A percentile compares a stretch with the other conserved stretches of the same genome.
These are phyloP conservation scores for Drosophila ercepeae DNA, from an alignment of 1,140 invertebrate species.

Conservation along the genomic window DNA sequence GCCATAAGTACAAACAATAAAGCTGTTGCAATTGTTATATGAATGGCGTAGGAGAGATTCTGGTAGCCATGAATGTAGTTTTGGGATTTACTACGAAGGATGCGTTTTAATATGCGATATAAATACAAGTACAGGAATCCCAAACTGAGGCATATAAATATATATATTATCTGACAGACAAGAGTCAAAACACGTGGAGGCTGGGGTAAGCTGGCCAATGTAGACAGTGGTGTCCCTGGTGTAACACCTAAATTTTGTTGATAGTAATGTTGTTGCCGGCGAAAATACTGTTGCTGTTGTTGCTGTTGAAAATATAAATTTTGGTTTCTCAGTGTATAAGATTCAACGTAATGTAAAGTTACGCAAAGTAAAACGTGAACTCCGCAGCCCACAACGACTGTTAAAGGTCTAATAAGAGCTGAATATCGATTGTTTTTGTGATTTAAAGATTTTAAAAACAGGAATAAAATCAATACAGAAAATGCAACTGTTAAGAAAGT, in stretches of 20 bases:
- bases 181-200: conserved; percentile 87
- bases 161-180: conserved; percentile 92
- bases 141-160: conserved; percentile 90
- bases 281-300: conserved; percentile 61
- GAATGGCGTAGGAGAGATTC: conserved; percentile 91
- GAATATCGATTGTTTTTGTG: conserved; percentile 87
- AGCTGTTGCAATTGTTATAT: conserved; percentile 93
- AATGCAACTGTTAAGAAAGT: conserved; percentile 94
- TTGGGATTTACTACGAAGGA: conserved; percentile 88
- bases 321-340: conserved; percentile 76
- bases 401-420: conserved; percentile 89
- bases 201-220: conserved; percentile 41
- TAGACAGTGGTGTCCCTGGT: conserved; percentile 14
- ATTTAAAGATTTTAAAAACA: conserved; percentile 89
- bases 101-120: conserved; percentile 88
- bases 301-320: conserved; percentile 69
- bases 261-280: conserved; percentile 45
- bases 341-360: conserved; percentile 91
- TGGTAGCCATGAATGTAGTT: conserved; percentile 88
- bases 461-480: conserved; percentile 92
- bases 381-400: conserved; percentile 89
- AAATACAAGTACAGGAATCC: conserved; percentile 93
- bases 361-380: conserved; percentile 91
- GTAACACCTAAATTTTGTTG: conserved; percentile 25
- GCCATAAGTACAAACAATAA: conserved; percentile 92